Evolutionary conservation across 1,140 invertebrate species (phyloP).

Genomic region (Aradophagus sp.): DNA sequence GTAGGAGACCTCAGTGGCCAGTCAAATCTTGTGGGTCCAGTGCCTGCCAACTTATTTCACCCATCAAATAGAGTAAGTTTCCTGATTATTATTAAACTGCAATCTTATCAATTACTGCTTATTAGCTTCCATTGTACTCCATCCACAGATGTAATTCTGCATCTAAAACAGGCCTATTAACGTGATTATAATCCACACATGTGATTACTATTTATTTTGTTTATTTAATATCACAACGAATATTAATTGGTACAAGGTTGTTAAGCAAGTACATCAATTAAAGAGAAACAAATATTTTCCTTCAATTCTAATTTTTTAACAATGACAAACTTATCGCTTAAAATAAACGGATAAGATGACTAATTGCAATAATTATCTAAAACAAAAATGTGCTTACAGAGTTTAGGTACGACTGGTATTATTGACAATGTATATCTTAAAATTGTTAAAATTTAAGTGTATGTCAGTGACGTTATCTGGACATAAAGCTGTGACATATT

Average conservation of each 20-base stretch:
- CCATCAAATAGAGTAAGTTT: constrained; percentile 68
- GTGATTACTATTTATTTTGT: constrained; percentile 26
- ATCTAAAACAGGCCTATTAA: constrained; percentile 28
- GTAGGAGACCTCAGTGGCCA: constrained; percentile 70
- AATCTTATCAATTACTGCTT: constrained; percentile 18
- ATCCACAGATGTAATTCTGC: constrained; percentile 27
- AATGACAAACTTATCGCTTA: neutral
- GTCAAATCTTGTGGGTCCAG: constrained; percentile 63
- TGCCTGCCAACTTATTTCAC: constrained; percentile 66
- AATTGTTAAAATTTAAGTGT: constrained; percentile 15
- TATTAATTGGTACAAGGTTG: constrained; percentile 15
- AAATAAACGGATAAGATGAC: neutral
- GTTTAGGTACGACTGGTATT: neutral
- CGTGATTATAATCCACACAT: constrained; percentile 10
- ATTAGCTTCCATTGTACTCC: constrained; percentile 21
- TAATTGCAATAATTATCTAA: no score
- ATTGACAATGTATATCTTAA: neutral
- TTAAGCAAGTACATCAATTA: no score
- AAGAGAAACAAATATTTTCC: neutral
- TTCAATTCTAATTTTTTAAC: neutral
- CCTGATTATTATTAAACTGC: neutral
- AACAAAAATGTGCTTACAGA: no score
- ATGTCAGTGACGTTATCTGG: constrained; percentile 6
- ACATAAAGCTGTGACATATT: constrained; percentile 17
- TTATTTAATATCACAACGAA: neutral